These are phyloP conservation scores for Acipenser transmontanus DNA, from an alignment of 2,797 vertebrate genomes.

Conservation along the genomic window DNA sequence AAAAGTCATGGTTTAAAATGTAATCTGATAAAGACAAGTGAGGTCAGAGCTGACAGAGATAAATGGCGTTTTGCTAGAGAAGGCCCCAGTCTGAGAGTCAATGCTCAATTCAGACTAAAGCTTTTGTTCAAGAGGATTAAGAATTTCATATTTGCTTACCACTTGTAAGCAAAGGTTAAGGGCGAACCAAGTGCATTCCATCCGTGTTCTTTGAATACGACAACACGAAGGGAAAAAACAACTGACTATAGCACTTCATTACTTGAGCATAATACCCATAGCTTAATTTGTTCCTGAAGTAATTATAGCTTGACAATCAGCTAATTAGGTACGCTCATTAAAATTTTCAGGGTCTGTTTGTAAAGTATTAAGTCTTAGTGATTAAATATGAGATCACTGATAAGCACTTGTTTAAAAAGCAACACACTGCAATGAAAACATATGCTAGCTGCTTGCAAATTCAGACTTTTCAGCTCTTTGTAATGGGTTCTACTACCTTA, in stretches of 20 bases:
- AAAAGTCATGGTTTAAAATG: constrained; percentile 29
- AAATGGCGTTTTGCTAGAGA: constrained; percentile 18
- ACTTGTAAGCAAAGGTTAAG: constrained; percentile 24
- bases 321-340: constrained; percentile 69
- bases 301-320: constrained; percentile 63
- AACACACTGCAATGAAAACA: constrained; percentile 37
- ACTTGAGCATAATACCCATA: constrained; percentile 53
- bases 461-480: constrained; percentile 14
- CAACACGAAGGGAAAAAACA: constrained; percentile 23
- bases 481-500: too few relatives aligned
- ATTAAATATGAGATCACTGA: constrained; percentile 58
- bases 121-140: constrained; percentile 10
- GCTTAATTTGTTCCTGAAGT: constrained; percentile 67
- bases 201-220: constrained; percentile 38
- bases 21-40: constrained; percentile 30
- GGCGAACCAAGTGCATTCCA: constrained; percentile 24
- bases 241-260: constrained; percentile 46
- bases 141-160: too few relatives aligned
- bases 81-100: constrained; percentile 20
- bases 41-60: constrained; percentile 23
- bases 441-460: constrained; percentile 32
- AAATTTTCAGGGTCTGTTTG: constrained; percentile 65
- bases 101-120: constrained; percentile 17
- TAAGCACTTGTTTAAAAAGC: constrained; percentile 34
- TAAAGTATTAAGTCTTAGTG: constrained; percentile 63